Conservation (phyloP, 2,797 vertebrate genomes). For the Pitangus sulphuratus region DNA sequence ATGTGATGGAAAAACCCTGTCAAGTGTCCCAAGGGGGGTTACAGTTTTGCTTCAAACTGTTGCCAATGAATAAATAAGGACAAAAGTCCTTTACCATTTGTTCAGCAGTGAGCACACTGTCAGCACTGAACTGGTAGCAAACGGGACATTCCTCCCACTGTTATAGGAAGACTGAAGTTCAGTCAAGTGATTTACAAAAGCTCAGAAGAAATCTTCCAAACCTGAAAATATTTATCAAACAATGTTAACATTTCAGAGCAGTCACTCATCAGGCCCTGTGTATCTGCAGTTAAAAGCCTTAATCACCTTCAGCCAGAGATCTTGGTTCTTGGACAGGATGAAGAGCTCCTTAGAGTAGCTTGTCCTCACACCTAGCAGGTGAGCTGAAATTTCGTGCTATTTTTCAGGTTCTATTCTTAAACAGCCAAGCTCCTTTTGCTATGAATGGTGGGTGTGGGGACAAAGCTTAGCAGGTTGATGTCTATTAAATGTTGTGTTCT, state of each 20-base stretch:
- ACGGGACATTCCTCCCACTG: neutral
- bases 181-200: neutral
- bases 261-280: neutral
- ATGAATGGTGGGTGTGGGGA: neutral
- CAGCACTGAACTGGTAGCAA: neutral
- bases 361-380: neutral
- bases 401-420: neutral
- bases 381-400: neutral
- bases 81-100: neutral
- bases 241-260: neutral
- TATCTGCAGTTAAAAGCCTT: neutral
- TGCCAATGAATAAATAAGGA: conserved; percentile 35
- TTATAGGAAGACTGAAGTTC: neutral
- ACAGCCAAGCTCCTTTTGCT: neutral
- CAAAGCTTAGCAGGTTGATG: neutral
- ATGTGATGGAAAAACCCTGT: neutral
- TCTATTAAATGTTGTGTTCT: neutral
- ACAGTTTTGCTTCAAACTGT: conserved; percentile 12
- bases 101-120: neutral
- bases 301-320: neutral
- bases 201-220: neutral
- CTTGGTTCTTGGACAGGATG: neutral
- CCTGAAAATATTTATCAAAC: neutral
- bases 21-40: conserved; percentile 1
- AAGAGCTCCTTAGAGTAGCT: neutral